Evolutionary conservation across 92 coral and sea anemone species (phyloP).

Genomic region (Epizoanthus stellaris): DNA sequence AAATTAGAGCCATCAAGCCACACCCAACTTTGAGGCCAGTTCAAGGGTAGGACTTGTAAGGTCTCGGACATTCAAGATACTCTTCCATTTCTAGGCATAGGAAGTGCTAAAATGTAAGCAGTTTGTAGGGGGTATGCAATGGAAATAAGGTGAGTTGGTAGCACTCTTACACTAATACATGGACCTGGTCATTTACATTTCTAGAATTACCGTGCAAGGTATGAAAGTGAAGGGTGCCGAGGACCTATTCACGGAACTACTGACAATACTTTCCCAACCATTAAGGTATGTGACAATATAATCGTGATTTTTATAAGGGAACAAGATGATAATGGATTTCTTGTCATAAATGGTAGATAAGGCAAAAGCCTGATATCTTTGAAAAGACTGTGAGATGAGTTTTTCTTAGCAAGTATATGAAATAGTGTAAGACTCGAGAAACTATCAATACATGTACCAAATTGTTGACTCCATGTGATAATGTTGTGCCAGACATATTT

Average conservation of each 20-base stretch:
- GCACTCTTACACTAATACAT: too few relatives aligned
- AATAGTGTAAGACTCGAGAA: not conserved
- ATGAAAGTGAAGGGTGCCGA: constrained; percentile 99
- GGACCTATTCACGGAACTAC: constrained; percentile 98
- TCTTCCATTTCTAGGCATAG: too few relatives aligned
- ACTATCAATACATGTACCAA: not conserved
- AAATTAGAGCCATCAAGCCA: too few relatives aligned
- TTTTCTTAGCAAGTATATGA: too few relatives aligned
- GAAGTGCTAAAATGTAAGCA: too few relatives aligned
- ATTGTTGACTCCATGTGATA: too few relatives aligned
- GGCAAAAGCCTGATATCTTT: not conserved
- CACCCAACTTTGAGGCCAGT: too few relatives aligned
- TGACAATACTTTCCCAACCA: constrained; percentile 91
- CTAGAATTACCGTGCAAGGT: constrained; percentile 96
- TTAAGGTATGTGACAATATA: constrained; percentile 62
- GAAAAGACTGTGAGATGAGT: not conserved
- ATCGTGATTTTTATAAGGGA: not conserved
- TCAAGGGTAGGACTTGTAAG: too few relatives aligned
- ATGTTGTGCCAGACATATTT: not conserved
- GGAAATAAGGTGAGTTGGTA: too few relatives aligned
- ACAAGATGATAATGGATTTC: too few relatives aligned
- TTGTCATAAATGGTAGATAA: not conserved
- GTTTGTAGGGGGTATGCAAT: too few relatives aligned
- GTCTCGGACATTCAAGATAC: too few relatives aligned
- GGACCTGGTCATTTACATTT: not conserved